Conservation (phyloP, 1,140 invertebrate species). For the Solenopsis fugax region DNA sequence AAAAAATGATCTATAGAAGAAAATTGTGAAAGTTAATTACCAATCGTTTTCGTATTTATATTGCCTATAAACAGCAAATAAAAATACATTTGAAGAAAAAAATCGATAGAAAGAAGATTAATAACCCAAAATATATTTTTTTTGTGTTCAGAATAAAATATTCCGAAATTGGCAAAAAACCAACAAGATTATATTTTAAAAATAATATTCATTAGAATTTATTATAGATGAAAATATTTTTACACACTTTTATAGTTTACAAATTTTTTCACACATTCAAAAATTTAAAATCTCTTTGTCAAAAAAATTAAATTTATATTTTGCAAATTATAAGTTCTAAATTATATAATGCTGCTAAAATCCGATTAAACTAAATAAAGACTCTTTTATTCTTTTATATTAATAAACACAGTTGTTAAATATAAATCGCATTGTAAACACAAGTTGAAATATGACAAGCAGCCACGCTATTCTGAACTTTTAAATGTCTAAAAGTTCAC, state of each 20-base stretch:
- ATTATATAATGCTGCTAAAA: not conserved
- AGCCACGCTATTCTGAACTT: not conserved
- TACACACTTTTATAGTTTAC: not conserved
- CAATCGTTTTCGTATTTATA: not conserved
- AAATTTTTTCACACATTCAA: constrained; percentile 2
- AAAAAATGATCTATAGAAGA: not conserved
- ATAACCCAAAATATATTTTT: not conserved
- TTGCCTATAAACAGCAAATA: not conserved
- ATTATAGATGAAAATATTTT: not conserved
- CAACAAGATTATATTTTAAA: not conserved
- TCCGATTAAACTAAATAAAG: not conserved
- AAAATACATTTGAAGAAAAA: constrained; percentile 13
- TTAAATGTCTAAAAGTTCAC: not conserved
- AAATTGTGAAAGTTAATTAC: constrained; percentile 12
- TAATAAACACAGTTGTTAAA: not conserved
- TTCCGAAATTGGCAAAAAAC: not conserved
- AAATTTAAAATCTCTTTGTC: not conserved
- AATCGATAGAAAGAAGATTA: constrained; percentile 1
- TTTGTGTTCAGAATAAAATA: not conserved
- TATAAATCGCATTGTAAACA: constrained; percentile 9
- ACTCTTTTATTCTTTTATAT: not conserved
- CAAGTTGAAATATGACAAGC: constrained; percentile 21
- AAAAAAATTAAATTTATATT: not conserved
- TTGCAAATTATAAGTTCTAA: not conserved
- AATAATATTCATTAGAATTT: not conserved